phyloP scores from a whole-genome alignment of 2,888 invertebrate genomes.

The Xestia sexstrigata region DNA sequence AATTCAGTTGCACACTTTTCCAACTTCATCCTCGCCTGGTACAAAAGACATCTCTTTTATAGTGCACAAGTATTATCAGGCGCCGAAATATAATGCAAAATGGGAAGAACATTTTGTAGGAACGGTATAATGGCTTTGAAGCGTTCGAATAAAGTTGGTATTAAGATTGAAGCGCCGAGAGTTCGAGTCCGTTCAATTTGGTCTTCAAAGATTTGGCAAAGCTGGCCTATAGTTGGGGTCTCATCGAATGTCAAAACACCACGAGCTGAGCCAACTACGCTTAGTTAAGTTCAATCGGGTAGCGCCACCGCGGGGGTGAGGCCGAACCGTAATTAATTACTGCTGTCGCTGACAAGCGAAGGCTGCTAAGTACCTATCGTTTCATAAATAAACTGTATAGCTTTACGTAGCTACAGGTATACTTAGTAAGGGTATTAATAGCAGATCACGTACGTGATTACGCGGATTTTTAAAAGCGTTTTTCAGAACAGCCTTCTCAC shows the following conservation, averaged over 20 bases:
- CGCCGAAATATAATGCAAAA: conserved; percentile 69
- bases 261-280: conserved; percentile 78
- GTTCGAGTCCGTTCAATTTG: conserved; percentile 28
- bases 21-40: conserved; percentile 79
- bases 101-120: conserved; percentile 63
- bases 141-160: conserved; percentile 57
- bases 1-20: conserved; percentile 83
- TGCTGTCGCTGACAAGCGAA: conserved; percentile 85
- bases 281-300: conserved; percentile 84
- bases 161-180: conserved; percentile 53
- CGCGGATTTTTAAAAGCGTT: conserved; percentile 33
- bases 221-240: conserved; percentile 51
- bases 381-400: conserved; percentile 80
- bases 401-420: conserved; percentile 50
- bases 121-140: conserved; percentile 59
- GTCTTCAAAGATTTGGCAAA: conserved; percentile 50
- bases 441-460: conserved; percentile 46
- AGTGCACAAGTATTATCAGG: conserved; percentile 66
- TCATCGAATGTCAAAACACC: conserved; percentile 81
- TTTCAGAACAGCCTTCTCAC: conserved; percentile 9
- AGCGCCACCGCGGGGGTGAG: conserved; percentile 72
- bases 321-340: conserved; percentile 87
- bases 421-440: conserved; percentile 45
- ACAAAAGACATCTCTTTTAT: conserved; percentile 77
- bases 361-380: conserved; percentile 80